These are phyloP conservation scores for Montipora efflorescens DNA, from an alignment of 64 coral and sea anemone genomes.

Conservation along the genomic window DNA sequence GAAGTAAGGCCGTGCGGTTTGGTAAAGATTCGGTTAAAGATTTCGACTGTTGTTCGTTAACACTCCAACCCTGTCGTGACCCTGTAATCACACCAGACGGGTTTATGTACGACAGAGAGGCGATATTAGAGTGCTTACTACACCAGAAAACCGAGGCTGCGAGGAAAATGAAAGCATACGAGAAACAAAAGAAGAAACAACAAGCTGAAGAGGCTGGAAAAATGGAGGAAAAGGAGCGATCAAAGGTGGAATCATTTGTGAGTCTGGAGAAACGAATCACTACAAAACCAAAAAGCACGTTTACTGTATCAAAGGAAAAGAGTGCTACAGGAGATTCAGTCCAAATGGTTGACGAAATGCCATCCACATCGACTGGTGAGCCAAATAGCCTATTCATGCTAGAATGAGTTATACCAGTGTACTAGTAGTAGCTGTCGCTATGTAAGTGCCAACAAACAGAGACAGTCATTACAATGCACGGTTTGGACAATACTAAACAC, in stretches of 20 bases:
- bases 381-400: too few species aligned
- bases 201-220: slow-evolving; percentile 73
- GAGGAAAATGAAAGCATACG: slow-evolving; percentile 93
- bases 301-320: slow-evolving; percentile 70
- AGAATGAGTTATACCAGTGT: too few species aligned
- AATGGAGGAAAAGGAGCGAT: slow-evolving; percentile 65
- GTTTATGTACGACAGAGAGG: slow-evolving; percentile 94
- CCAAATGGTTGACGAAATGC: slow-evolving; percentile 7
- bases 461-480: too few species aligned
- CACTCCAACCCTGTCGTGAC: slow-evolving; percentile 91
- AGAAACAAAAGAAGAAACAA: slow-evolving; percentile 93
- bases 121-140: slow-evolving; percentile 91
- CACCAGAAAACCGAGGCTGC: slow-evolving; percentile 97
- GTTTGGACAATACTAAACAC: too few species aligned
- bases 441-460: too few species aligned
- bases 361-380: slow-evolving; percentile 90
- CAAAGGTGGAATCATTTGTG: slow-evolving; percentile 86
- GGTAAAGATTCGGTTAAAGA: slow-evolving; percentile 97
- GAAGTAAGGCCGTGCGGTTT: slow-evolving; percentile 94
- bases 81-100: slow-evolving; percentile 92
- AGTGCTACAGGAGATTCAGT: not conserved
- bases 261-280: slow-evolving; percentile 90
- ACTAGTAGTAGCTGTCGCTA: too few species aligned
- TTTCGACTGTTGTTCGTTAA: slow-evolving; percentile 96
- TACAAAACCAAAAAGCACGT: slow-evolving; percentile 86